These are phyloP conservation scores for Siniperca obscura DNA, from an alignment of 2,797 vertebrate genomes.

Conservation along the genomic window DNA sequence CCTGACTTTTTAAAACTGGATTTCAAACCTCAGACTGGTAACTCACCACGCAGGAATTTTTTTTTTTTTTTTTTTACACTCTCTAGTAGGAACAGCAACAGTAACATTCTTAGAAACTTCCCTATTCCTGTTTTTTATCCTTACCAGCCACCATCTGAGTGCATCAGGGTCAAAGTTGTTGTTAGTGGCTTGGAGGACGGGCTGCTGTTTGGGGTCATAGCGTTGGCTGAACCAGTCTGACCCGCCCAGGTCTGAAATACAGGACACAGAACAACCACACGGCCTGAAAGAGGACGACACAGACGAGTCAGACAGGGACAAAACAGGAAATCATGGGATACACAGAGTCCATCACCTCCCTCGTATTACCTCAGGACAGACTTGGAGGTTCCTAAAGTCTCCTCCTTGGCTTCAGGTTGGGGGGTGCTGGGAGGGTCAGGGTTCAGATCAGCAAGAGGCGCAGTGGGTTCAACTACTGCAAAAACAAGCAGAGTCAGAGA, in stretches of 20 bases:
- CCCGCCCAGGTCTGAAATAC: conserved; percentile 67
- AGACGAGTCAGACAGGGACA: conserved; percentile 10
- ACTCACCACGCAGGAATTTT: background rate
- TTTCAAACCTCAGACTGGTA: background rate
- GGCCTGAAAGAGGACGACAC: conserved; percentile 47
- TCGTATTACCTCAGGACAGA: background rate
- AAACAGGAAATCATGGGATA: background rate
- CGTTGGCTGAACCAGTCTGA: conserved; percentile 81
- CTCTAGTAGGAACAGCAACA: background rate
- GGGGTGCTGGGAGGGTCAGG: background rate
- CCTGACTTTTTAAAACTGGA: background rate
- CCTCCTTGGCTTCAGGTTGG: background rate
- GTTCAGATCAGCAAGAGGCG: background rate
- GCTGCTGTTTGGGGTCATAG: conserved; percentile 78
- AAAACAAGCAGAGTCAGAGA: conserved; percentile 32
- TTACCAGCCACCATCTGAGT: conserved; percentile 87
- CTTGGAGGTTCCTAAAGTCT: background rate
- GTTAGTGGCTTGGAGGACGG: conserved; percentile 67
- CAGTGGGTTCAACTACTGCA: conserved; percentile 35
- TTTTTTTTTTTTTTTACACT: too few relatives aligned
- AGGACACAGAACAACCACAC: conserved; percentile 78
- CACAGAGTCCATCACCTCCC: background rate
- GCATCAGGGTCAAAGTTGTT: conserved; percentile 64
- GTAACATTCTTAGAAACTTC: background rate
- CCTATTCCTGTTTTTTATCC: conserved; percentile 21